Evolutionary conservation across 1,140 invertebrate genomes (phyloP), one percentile per base, ranked within the genome.

Genomic region (Drosophila pandora): DNA sequence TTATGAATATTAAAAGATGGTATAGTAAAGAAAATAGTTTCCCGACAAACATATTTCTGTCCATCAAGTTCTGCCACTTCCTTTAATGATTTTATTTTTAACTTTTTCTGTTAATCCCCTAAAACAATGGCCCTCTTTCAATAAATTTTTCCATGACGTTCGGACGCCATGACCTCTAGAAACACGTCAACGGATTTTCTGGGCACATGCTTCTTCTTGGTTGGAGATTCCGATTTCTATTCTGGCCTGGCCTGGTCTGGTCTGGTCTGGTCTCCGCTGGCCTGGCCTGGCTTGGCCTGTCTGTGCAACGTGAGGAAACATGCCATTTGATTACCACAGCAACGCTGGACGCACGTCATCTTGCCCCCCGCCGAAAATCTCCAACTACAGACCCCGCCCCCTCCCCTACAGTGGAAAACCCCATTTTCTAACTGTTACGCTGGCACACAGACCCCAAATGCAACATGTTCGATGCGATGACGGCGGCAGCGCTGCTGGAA

Each of bases 291-390:
- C 12, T 9, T 47, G 30, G 55, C 28, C 32, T 41, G 72, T 30
- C 76, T 47, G 23, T 82, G 74, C 81, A 87, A 85, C 82, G 81
- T 85, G 81, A 85, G 78, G 77, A 82, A 69, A 32, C 41, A 63
- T 52, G 58, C 32, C 65, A 56, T 74, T 53, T 48, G 67, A 83
- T 83, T 83, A 76, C 79, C 54, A 72, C 63, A 79, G 59, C 67
- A 72, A 64, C 61, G 48, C 21, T 59, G 53, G 37, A 61, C 43
- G 43, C 17, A 22, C 73, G 73, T 76, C 72, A 76, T 21, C 65
- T 17, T 43, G 41, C 41, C 41, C 41, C 41, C 41, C 41, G 41
- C 41, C 41, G 41, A 13, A 43, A 17, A 21, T 8, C 41, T 17
- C 17, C 17, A 17, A 17, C 17, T 17, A 17, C 17, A 17, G 17